Conservation (phyloP, 2,797 vertebrate species). For the Sarcoramphus papa region DNA sequence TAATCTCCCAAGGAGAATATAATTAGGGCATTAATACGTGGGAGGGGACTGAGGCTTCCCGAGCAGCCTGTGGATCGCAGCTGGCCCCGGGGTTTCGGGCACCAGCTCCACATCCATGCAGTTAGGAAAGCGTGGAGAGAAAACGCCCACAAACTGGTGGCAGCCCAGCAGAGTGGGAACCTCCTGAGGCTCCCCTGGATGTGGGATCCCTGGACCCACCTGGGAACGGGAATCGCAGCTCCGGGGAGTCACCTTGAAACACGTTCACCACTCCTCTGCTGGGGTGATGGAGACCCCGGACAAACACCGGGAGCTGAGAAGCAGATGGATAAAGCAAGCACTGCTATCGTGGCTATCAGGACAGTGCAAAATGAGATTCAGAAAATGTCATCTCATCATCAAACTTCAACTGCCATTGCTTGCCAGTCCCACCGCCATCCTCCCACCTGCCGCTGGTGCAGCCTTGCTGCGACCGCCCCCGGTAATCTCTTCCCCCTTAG, state of each 20-base stretch:
- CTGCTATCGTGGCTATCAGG: neutral
- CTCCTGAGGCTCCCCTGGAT: neutral
- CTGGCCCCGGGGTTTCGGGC: neutral
- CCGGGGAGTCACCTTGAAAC: neutral
- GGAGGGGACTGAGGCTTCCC: neutral
- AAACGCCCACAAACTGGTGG: neutral
- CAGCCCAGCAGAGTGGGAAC: neutral
- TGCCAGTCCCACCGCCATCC: neutral
- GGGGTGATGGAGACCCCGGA: neutral
- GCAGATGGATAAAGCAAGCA: neutral
- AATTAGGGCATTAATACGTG: neutral
- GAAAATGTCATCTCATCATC: neutral
- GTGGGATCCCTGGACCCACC: neutral
- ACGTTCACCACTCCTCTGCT: neutral
- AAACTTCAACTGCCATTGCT: neutral
- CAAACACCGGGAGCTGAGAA: accelerated
- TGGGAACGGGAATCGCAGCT: neutral
- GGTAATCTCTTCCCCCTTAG: too few relatives aligned
- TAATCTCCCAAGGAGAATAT: neutral
- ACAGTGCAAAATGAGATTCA: neutral
- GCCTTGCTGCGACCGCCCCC: neutral
- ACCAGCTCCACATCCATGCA: neutral
- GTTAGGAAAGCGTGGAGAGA: neutral
- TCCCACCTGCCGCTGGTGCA: neutral
- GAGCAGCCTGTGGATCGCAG: accelerated